A percentile compares a stretch with the other conserved stretches of the same genome.
Evolutionary conservation across 2,113 vertebrate species (phyloP).

Genomic region (Struthidea cinerea): DNA sequence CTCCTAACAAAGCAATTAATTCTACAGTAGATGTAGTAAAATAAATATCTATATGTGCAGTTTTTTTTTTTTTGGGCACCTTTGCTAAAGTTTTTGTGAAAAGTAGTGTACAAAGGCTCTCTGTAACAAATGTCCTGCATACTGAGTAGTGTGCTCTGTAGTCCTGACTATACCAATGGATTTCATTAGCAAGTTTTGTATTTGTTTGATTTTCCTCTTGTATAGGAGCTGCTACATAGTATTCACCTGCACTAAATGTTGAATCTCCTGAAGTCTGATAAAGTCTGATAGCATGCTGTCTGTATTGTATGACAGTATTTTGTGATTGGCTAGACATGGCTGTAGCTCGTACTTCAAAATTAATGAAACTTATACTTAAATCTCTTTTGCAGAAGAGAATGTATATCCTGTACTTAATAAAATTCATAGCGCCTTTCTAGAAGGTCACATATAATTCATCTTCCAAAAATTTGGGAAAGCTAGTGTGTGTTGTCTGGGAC

Average conservation of each 20-base stretch:
- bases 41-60: accelerated
- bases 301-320: background rate
- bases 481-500: background rate
- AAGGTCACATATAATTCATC: background rate
- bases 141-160: background rate
- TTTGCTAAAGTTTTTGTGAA: accelerated
- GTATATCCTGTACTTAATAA: background rate
- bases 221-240: background rate
- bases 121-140: background rate
- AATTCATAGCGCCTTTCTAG: background rate
- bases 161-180: background rate
- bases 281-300: background rate
- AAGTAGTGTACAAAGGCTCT: background rate
- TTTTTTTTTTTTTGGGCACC: background rate
- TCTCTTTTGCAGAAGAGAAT: background rate
- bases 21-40: background rate
- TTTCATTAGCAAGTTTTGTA: background rate
- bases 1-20: background rate
- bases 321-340: background rate
- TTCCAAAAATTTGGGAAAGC: background rate
- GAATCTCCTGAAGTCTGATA: background rate
- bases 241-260: background rate
- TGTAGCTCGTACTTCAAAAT: background rate
- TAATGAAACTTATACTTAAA: background rate
- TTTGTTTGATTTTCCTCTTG: background rate